Base-by-base conservation (phyloP, 2,113 vertebrate species). In the Eudorcas thomsonii region DNA sequence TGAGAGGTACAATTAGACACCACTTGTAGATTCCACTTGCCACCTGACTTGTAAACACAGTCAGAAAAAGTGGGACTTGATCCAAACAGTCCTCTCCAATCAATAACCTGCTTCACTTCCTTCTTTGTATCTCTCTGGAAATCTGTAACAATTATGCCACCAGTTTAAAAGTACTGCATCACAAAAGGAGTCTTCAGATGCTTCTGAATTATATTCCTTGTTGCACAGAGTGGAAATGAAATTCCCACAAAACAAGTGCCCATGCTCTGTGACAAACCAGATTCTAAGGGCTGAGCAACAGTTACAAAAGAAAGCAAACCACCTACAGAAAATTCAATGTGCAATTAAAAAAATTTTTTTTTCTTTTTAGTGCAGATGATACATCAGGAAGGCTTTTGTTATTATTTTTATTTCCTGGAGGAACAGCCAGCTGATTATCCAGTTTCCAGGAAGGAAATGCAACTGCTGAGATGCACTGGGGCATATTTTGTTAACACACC, bases 21-120 rank as follows among this genome's bases (percentile, higher is more conserved):
- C 0, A 39, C 83, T 93, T 91, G 71, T 45, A 96, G 94, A 98
- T 92, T 94, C 19, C 36, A 78, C n/a, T 96, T 91, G 88, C 30
- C 67, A n/a, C 45, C 43, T 57, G 45, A 91, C 52, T 96, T 77
- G 5, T 13, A 96, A 97, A 96, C 21, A 92, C 3, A 7, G 33
- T 97, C 50, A 74, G 45, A 86, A 94, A 98, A 13, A 33, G 3
- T 28, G 36, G 0, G 3, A 28, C 39, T 6, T 26, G 28, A 97
- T 92, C 33, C 12, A 60, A 50, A 28, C 25, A 39, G 28, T 50
- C 45, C 19, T 17, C 81, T 88, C 88, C 4, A 59, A 2, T 13
- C 21, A 94, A 95, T 62, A 97, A 91, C 78, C 59, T 26, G 17
- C 39, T 71, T 77, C 25, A 84, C 33, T 92, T 83, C 19, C 64